phyloP scores from a whole-genome alignment of 2,888 invertebrate species.

The Dioctria rufipes region DNA sequence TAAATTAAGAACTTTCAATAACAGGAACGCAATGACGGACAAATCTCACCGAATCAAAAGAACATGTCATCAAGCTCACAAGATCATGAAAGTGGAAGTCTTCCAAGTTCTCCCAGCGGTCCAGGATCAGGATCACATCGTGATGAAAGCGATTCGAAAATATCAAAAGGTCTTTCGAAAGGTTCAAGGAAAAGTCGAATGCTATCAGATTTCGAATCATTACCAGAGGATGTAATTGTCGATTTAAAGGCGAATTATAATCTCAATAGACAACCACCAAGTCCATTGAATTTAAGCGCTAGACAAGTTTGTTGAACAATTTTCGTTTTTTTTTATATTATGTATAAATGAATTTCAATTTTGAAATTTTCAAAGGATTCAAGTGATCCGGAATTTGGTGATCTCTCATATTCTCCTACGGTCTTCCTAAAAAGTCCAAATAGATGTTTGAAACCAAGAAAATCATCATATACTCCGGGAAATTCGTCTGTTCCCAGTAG shows the following conservation, averaged over 20 bases:
- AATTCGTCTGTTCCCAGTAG: constrained; percentile 79
- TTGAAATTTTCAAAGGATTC: constrained; percentile 63
- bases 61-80: constrained; percentile 35
- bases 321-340: not conserved
- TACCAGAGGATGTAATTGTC: constrained; percentile 69
- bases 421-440: constrained; percentile 71
- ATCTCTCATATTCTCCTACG: constrained; percentile 68
- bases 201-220: constrained; percentile 67
- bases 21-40: constrained; percentile 51
- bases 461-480: constrained; percentile 73
- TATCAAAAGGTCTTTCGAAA: constrained; percentile 57
- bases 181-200: constrained; percentile 61
- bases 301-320: constrained; percentile 63
- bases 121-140: constrained; percentile 13
- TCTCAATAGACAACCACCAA: constrained; percentile 67
- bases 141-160: constrained; percentile 57
- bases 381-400: constrained; percentile 68
- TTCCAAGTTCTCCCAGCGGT: constrained; percentile 55
- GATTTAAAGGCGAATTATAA: constrained; percentile 64
- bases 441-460: constrained; percentile 74
- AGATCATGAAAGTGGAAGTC: constrained; percentile 12
- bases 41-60: constrained; percentile 56
- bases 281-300: constrained; percentile 67
- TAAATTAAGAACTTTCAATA: not conserved
- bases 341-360: not conserved